Evolutionary conservation across 2,113 vertebrate genomes (phyloP), one percentile per base, ranked within the genome.

Genomic region (Ophiodon elongatus): DNA sequence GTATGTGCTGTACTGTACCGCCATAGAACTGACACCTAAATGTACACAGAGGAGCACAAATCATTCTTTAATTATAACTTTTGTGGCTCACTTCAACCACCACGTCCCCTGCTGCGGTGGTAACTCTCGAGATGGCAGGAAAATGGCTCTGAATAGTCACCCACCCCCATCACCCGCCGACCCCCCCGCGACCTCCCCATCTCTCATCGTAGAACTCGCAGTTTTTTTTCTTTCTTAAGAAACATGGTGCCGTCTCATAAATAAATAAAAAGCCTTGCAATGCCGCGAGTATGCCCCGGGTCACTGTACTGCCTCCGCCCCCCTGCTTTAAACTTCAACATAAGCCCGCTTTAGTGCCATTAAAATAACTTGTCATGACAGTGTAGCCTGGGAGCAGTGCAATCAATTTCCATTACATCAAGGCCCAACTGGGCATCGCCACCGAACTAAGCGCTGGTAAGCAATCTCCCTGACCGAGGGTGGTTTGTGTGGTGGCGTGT

Each of bases 341-440:
- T 86, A 90, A 91, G 85, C 87, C 90, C 10, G 68, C 85, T 94
- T 92, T 89, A 89, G 81, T 89, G 85, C 83, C 85, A 83, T 90
- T 92, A 90, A 90, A 93, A 90, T 88, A 91, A 93, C 89, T 91
- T 92, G 91, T 94, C 89, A 91, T 90, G 90, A 91, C 90, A 91
- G 89, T 73, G 88, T 82, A 86, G 90, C 86, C 88, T 84, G 82
- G 82, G 82, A 93, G 93, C 91, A 79, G 63, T 25, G 80, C 91
- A 95, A 94, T 94, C 93, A 94, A 94, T 95, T 94, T 92, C 89
- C 90, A 94, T 95, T 91, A 94, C 83, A 93, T 93, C 91, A 92
- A 85, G 85, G 85, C 70, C 90, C 85, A 82, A 77, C 84, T 89
- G 90, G 87, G 84, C 85, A 89, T 77, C 65, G 43, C 68, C 68